Conservation (phyloP, 2,888 invertebrate species). For the Balanococcus diminutus region DNA sequence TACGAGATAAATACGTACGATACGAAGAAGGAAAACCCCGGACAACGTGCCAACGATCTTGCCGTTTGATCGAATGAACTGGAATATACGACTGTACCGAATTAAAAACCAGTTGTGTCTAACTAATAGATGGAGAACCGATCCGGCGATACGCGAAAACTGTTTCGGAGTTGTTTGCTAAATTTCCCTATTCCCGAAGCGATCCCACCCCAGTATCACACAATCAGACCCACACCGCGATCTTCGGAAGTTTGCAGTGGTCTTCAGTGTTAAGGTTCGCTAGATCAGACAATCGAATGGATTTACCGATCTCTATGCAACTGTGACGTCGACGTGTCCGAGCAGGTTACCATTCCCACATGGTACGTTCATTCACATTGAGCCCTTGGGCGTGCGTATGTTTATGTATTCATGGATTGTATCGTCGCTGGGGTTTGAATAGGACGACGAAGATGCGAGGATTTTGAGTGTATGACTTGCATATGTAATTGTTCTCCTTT, state of each 20-base stretch:
- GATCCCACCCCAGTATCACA: neutral
- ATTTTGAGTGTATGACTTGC: neutral
- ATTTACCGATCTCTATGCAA: neutral
- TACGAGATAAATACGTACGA: neutral
- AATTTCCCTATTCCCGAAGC: neutral
- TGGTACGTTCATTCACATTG: neutral
- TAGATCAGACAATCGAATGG: neutral
- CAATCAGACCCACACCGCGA: neutral
- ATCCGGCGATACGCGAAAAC: neutral
- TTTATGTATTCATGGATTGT: neutral
- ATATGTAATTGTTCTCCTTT: neutral
- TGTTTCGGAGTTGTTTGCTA: neutral
- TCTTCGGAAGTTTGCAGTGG: no score
- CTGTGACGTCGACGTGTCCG: neutral
- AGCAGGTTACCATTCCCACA: neutral
- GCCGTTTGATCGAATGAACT: neutral
- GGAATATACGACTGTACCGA: neutral
- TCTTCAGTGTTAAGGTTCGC: neutral
- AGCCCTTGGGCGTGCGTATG: neutral
- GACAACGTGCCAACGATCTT: neutral
- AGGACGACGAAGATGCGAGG: neutral
- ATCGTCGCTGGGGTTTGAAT: neutral
- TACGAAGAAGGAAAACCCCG: neutral
- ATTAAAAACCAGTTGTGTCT: constrained; percentile 28
- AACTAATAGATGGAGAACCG: neutral